Base-by-base conservation (phyloP, 2,888 invertebrate species). In the Masnerella sp. region DNA sequence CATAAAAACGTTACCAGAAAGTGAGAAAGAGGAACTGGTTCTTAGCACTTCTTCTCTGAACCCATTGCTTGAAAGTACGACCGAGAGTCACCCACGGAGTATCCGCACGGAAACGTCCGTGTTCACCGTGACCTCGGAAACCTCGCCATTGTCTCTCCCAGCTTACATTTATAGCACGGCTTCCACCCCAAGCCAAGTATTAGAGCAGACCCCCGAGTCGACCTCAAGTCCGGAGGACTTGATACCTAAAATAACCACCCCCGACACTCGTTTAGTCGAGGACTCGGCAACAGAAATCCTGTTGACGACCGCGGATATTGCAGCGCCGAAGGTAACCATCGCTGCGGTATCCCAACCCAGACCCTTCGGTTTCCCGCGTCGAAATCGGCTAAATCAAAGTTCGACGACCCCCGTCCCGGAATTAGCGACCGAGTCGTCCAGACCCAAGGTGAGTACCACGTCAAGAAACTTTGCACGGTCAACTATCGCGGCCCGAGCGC, bases 321-420 rank as follows among this genome's bases (percentile, higher is more conserved):
- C 79, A 14, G 74, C 77, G 2, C 64, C 73, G 5, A 58, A 78
- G 11, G 78, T 74, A 72, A 77, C 77, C 52, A 70, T 85, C 65
- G 85, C 88, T 52, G 82, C 85, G 52, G 87, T 90, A 74, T 88
- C 89, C 78, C 89, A 89, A 84, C 89, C 90, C 75, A 86, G 90
- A 83, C 90, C 90, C 15, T 90, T 90, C 81, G 88, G 89, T 81
- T 89, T 88, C 77, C 87, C 88, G 34, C 85, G 89, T 78, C 85
- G 89, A 79, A 88, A 84, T 76, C 88, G 89, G 80, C 88, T 89
- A 61, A 85, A 80, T 15, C 74, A 80, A 52, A 75, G 78, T 17
- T 61, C 80, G 36, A 78, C 80, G 14, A 62, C 82, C 47, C 71
- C 77, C 78, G 58, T 71, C 22, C 76, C 81, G 73, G 78, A 82